Evolutionary conservation across 2,797 vertebrate species (phyloP).

Genomic region (Falco biarmicus): DNA sequence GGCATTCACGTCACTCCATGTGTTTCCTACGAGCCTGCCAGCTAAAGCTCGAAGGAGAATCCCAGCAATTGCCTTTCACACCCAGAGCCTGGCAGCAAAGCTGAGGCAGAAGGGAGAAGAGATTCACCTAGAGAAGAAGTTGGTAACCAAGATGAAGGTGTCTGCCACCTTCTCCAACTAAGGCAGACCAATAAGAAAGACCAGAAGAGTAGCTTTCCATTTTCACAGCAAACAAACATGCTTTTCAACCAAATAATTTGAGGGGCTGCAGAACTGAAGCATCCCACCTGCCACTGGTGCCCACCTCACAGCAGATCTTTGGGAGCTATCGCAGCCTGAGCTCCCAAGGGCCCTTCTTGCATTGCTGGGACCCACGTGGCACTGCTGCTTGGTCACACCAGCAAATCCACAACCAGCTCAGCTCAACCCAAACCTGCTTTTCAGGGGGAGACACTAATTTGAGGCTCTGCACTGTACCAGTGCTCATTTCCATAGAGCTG

Average conservation of each 20-base stretch:
- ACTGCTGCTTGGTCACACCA: background rate
- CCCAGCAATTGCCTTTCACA: background rate
- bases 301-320: background rate
- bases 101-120: background rate
- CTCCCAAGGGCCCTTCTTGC: background rate
- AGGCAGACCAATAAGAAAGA: background rate
- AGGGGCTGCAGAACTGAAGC: background rate
- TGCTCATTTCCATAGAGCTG: background rate
- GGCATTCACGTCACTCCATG: background rate
- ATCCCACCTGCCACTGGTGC: background rate
- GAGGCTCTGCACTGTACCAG: background rate
- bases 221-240: background rate
- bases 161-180: background rate
- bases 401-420: background rate
- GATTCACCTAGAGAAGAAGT: background rate
- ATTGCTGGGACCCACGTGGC: accelerated
- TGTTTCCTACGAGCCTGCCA: background rate
- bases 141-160: background rate
- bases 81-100: background rate
- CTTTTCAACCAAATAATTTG: background rate
- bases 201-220: background rate
- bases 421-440: background rate
- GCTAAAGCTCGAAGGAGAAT: background rate
- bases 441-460: background rate
- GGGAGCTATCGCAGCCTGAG: background rate